Evolutionary conservation across 2,888 invertebrate species (phyloP).

Genomic region (Hyalella azteca): DNA sequence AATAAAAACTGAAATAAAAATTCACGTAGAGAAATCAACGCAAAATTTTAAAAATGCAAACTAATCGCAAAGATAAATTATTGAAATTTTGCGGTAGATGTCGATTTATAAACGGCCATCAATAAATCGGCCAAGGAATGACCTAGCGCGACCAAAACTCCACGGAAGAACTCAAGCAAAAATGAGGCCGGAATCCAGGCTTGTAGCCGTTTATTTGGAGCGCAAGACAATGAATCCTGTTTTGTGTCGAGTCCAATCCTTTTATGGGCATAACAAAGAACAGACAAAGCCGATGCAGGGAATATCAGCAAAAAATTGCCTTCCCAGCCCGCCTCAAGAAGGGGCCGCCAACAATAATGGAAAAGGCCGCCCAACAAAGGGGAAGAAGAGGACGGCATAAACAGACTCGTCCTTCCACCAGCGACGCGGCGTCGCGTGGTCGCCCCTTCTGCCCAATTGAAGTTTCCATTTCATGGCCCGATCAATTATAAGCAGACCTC

Average conservation of each 20-base stretch:
- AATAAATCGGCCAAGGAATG: too few relatives aligned
- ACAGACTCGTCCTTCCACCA: too few relatives aligned
- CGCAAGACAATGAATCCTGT: conserved; percentile 13
- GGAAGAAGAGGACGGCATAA: background rate
- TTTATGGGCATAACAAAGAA: conserved; percentile 4
- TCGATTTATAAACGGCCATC: too few relatives aligned
- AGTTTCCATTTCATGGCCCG: too few relatives aligned
- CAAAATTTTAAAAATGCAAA: too few relatives aligned
- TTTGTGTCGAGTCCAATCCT: conserved; percentile 22
- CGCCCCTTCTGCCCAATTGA: too few relatives aligned
- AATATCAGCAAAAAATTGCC: background rate
- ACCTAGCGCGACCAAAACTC: background rate
- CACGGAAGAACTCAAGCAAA: background rate
- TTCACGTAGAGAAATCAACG: too few relatives aligned
- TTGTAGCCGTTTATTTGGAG: background rate
- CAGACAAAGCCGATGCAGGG: background rate
- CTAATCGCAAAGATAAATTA: too few relatives aligned
- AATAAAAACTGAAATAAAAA: too few relatives aligned
- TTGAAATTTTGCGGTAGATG: too few relatives aligned
- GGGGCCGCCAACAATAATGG: background rate
- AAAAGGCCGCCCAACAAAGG: background rate
- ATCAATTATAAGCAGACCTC: too few relatives aligned
- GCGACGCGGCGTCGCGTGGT: too few relatives aligned
- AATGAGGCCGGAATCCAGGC: background rate
- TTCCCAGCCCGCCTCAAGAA: background rate